Conservation (phyloP, 2,888 invertebrate species). For the Eilema griseolum region DNA sequence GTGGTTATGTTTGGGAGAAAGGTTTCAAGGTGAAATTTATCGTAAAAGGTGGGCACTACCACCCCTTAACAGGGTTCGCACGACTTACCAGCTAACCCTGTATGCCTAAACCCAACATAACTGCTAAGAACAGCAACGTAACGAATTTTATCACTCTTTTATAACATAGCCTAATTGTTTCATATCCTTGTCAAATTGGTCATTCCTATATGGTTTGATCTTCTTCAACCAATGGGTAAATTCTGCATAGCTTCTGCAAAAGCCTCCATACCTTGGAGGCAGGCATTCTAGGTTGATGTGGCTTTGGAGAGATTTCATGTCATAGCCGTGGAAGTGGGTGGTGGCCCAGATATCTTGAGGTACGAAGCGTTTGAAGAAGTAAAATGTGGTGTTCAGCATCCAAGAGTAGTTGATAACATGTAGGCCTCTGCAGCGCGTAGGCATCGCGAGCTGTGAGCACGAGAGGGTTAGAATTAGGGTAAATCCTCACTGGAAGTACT, state of each 20-base stretch:
- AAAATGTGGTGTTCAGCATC: slow-evolving; percentile 91
- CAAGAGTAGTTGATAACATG: slow-evolving; percentile 94
- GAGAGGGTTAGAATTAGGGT: too few relatives aligned
- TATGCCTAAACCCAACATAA: too few relatives aligned
- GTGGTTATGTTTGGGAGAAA: too few relatives aligned
- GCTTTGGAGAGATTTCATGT: slow-evolving; percentile 75
- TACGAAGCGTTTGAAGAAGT: slow-evolving; percentile 91
- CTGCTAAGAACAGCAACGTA: too few relatives aligned
- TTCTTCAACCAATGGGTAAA: slow-evolving; percentile 87
- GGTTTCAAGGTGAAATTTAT: too few relatives aligned
- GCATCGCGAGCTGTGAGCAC: slow-evolving; percentile 87
- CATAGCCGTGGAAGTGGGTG: slow-evolving; percentile 76
- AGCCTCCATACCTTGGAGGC: slow-evolving; percentile 73
- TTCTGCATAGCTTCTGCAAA: slow-evolving; percentile 86
- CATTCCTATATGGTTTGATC: slow-evolving; percentile 79
- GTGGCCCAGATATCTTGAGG: slow-evolving; percentile 87
- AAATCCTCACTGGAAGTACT: too few relatives aligned
- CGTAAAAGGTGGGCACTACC: too few relatives aligned
- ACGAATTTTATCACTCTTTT: slow-evolving; percentile 64
- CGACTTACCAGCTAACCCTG: too few relatives aligned
- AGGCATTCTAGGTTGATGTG: slow-evolving; percentile 69
- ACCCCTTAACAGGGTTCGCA: too few relatives aligned
- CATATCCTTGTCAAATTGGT: slow-evolving; percentile 88
- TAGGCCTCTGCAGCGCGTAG: slow-evolving; percentile 88
- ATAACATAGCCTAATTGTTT: slow-evolving; percentile 88